phyloP scores from a whole-genome alignment of 92 coral and sea anemone genomes.

The Phenganax stokvisi region DNA sequence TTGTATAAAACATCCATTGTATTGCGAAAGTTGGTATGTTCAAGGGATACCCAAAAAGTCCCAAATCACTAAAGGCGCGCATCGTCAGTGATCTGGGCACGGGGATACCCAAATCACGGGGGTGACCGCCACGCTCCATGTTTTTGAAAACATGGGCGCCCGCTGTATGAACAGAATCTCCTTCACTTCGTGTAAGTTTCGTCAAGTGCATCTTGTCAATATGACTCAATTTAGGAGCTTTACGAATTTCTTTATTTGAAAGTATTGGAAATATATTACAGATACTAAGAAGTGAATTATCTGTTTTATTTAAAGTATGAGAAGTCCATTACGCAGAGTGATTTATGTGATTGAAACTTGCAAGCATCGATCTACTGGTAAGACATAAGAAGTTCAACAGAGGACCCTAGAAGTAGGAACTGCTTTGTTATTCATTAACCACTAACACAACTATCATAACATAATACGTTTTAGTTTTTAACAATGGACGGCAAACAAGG shows the following conservation, averaged over 20 bases:
- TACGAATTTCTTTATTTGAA: neutral
- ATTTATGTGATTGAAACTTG: neutral
- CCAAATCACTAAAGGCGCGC: too few relatives aligned
- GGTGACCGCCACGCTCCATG: too few relatives aligned
- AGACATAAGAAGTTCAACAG: neutral
- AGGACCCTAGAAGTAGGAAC: neutral
- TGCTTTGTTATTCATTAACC: neutral
- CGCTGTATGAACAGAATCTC: too few relatives aligned
- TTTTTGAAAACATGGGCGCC: too few relatives aligned
- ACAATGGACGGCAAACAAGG: neutral
- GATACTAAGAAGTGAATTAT: neutral
- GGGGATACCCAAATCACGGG: too few relatives aligned
- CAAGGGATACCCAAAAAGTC: too few relatives aligned
- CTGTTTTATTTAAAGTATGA: neutral
- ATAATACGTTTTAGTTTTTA: neutral
- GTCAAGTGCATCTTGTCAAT: too few relatives aligned
- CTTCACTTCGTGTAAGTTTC: too few relatives aligned
- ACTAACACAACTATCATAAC: neutral
- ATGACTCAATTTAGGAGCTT: too few relatives aligned
- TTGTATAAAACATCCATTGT: too few relatives aligned
- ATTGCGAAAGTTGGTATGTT: too few relatives aligned
- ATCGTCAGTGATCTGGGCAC: too few relatives aligned
- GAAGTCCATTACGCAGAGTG: neutral
- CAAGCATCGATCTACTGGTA: neutral
- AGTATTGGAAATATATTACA: neutral